Evolutionary conservation across 2,113 vertebrate species (phyloP), one percentile per base, ranked within the genome.

Genomic region (Dromiciops gliroides): DNA sequence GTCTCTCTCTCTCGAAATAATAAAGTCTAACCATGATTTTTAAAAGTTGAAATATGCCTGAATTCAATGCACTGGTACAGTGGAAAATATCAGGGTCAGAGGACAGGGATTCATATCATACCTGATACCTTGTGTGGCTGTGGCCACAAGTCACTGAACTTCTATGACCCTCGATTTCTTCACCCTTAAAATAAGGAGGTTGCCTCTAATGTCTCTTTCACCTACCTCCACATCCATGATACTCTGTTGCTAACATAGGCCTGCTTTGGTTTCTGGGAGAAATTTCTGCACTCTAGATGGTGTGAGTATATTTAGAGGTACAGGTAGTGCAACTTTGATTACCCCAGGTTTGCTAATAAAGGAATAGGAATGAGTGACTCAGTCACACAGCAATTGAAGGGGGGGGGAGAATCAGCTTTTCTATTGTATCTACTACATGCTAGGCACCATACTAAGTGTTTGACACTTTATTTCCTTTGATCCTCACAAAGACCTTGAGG

Each of bases 11-110:
- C 37, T 22, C 44, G 37, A 75, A 44, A 75, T 93, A 94, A 89
- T 14, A 7, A 94, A 95, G 56, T 0, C 88, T 26, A 95, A 12
- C 1, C 47, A 88, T 51, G 50, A 75, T 26, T 95, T 91, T 95
- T 95, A 24, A 96, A 94, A 95, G 11, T 50, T 22, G 47, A 48
- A 48, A 50, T 93, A 92, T 91, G 6, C 4, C 44, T 67, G 26
- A 92, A 89, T 89, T 49, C 88, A 50, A 52, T 60, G 51, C 25
- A 94, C 52, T 89, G 90, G 49, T 25, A 90, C 12, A n/a, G 7
- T 92, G 51, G 37, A 44, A 22, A 75, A 44, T 19, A 75, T 5
- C 22, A 16, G 67, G 10, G 16, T 75, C 37, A 44, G 37, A 75
- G 16, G 1, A 44, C 37, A 75, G 16, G 6, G n/a, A 1, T 67